Evolutionary conservation across 2,113 vertebrate species (phyloP), one percentile per base, ranked within the genome.

Genomic region (Ramphastos sulfuratus): DNA sequence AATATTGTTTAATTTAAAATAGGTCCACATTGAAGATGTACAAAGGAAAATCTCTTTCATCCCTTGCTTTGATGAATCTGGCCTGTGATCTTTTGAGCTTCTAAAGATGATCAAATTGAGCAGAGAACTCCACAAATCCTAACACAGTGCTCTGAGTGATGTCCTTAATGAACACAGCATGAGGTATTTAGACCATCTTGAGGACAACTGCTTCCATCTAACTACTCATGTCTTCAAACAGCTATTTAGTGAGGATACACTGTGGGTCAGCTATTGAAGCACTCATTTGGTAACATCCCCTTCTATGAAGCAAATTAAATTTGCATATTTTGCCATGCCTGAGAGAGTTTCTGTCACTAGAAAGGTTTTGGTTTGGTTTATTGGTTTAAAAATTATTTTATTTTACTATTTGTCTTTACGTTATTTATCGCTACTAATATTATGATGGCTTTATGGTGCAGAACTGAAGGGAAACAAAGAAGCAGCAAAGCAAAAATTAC

Each of bases 121-220:
- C 79, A 75, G 72, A 94, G 55, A 81, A 63, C 58, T 46, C 87
- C 35, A 24, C 65, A 85, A 94, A 95, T 94, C 39, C 65, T 82
- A 91, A 86, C 85, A 91, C 27, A 76, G 58, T 46, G 16, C 54
- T 82, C 46, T 77, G 79, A 94, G 33, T 72, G 69, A 93, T 90
- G 85, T 88, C 86, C 82, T 91, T 96, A 95, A 96, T 94, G 93
- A 96, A 92, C 85, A 95, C 87, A 95, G 93, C 42, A 66, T 91
- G 91, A 78, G 67, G 74, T 90, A 95, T 92, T 95, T 94, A 92
- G 76, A 74, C 58, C 69, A 94, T 90, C 94, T 90, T 91, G 76
- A 86, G 76, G 91, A 92, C 85, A 89, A 82, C 82, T 92, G 56
- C 74, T 91, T 95, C 87, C 15, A 54, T 91, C 87, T 50, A 91